phyloP scores from a whole-genome alignment of 2,113 vertebrate species.

The Arvicanthis niloticus region DNA sequence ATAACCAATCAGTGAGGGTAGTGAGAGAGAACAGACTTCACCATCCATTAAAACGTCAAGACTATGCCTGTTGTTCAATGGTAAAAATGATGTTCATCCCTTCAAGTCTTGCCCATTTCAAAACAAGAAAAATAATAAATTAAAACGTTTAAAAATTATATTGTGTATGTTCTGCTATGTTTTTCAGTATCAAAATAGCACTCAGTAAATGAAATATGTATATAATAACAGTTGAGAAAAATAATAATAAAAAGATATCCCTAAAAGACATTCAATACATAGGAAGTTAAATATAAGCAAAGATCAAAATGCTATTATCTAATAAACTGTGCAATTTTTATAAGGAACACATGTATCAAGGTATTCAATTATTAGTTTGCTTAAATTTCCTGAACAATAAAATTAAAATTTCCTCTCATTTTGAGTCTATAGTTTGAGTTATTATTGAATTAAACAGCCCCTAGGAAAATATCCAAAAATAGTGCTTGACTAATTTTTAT shows the following conservation, averaged over 20 bases:
- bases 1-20: neutral
- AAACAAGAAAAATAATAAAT: neutral
- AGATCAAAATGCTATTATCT: slow-evolving; percentile 2
- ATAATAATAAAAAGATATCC: neutral
- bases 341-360: neutral
- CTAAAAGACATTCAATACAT: neutral
- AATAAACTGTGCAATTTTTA: neutral
- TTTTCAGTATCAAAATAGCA: neutral
- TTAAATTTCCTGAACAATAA: neutral
- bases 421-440: neutral
- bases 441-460: neutral
- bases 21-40: neutral
- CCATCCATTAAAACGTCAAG: neutral
- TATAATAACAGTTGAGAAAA: neutral
- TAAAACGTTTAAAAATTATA: neutral
- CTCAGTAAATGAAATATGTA: neutral
- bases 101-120: neutral
- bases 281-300: neutral
- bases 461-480: neutral
- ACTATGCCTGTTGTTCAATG: neutral
- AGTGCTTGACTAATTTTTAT: neutral
- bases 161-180: neutral
- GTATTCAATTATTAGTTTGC: neutral
- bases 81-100: accelerated
- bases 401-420: neutral